Evolutionary conservation across 2,888 invertebrate species (phyloP).

Genomic region (Aporophyla lueneburgensis): DNA sequence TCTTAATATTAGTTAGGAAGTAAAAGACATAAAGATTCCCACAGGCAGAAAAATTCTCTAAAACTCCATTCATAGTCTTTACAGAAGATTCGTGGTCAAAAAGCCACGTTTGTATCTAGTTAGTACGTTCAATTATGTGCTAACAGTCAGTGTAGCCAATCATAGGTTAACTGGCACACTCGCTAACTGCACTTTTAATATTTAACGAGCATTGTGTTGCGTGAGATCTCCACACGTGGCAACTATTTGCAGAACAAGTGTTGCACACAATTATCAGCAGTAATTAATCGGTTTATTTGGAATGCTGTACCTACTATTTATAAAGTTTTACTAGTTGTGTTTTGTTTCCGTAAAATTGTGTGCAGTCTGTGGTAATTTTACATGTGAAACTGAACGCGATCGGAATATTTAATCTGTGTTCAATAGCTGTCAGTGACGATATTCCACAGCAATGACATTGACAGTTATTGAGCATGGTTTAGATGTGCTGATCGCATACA

Average conservation of each 20-base stretch:
- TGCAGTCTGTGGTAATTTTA: not conserved
- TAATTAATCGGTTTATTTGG: not conserved
- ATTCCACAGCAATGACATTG: no score
- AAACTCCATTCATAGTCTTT: not conserved
- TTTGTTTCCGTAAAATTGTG: not conserved
- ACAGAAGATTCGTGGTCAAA: slow-evolving; percentile 26
- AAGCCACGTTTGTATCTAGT: slow-evolving; percentile 35
- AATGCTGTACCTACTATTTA: not conserved
- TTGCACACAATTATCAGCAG: slow-evolving; percentile 15
- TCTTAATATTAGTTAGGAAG: not conserved
- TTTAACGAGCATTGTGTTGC: slow-evolving; percentile 74
- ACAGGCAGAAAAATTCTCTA: not conserved
- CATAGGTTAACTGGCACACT: slow-evolving; percentile 74
- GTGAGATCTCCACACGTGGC: slow-evolving; percentile 51
- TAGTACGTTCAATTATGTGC: slow-evolving; percentile 79
- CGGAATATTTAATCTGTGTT: no score
- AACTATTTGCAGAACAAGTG: slow-evolving; percentile 33
- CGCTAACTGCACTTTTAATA: slow-evolving; percentile 83
- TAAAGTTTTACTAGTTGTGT: not conserved
- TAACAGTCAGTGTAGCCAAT: slow-evolving; percentile 79
- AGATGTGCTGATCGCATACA: no score
- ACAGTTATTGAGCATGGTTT: no score
- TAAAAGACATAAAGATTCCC: not conserved
- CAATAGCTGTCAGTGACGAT: no score
- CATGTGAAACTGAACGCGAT: no score